These are phyloP conservation scores for Lasioglossum pauxillum DNA, from an alignment of 2,888 invertebrate species.

Conservation along the genomic window DNA sequence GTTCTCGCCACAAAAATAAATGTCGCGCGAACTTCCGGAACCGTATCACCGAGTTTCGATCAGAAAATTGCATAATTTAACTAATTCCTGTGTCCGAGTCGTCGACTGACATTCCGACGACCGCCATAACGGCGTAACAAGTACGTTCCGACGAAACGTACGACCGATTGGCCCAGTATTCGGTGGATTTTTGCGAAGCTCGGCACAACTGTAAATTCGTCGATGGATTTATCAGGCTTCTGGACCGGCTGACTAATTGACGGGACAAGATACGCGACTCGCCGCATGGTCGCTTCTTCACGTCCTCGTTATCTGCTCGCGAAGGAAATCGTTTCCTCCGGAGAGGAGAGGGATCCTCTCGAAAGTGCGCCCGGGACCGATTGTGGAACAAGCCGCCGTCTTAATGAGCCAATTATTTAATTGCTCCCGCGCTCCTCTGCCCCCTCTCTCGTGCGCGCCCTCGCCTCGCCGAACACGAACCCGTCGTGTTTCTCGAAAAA, in stretches of 20 bases:
- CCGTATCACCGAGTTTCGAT: neutral
- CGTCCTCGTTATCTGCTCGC: constrained; percentile 60
- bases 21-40: neutral
- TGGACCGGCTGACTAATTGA: constrained; percentile 78
- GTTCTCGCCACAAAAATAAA: neutral
- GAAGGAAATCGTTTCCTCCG: constrained; percentile 35
- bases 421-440: constrained; percentile 59
- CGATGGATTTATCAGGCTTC: constrained; percentile 74
- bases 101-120: neutral
- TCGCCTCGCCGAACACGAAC: neutral
- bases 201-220: constrained; percentile 26
- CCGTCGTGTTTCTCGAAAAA: constrained; percentile 50
- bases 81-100: neutral
- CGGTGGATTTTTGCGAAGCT: neutral
- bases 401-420: constrained; percentile 80
- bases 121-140: neutral
- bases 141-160: neutral
- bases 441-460: neutral
- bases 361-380: constrained; percentile 48
- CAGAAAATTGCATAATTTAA: neutral
- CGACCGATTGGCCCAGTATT: constrained; percentile 5
- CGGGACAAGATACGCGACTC: constrained; percentile 75
- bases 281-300: constrained; percentile 37
- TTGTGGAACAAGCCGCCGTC: constrained; percentile 61
- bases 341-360: constrained; percentile 35